These are phyloP conservation scores for Stramonita haemastoma DNA, from an alignment of 2,888 invertebrate genomes.

Conservation along the genomic window DNA sequence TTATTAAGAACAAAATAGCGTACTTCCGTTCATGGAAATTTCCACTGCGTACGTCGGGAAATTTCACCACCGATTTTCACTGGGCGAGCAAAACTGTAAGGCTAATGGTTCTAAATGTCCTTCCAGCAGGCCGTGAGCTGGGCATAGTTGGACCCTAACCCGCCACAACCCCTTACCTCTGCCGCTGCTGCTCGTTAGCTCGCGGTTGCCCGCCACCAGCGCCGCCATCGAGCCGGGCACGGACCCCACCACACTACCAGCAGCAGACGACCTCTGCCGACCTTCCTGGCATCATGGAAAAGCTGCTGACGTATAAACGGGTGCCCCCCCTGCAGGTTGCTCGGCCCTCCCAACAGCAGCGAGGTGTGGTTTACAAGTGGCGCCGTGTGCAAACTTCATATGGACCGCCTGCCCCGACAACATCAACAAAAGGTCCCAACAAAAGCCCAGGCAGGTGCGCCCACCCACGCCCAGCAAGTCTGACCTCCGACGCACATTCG, in stretches of 20 bases:
- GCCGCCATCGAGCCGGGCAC: constrained; percentile 53
- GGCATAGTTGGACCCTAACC: too few species aligned
- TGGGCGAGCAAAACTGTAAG: background rate
- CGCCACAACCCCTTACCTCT: constrained; percentile 65
- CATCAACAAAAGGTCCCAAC: too few species aligned
- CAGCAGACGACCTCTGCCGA: background rate
- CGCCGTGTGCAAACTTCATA: constrained; percentile 76
- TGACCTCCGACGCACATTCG: too few species aligned
- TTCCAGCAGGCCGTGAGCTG: background rate
- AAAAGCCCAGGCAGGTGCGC: constrained; percentile 58
- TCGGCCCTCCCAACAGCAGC: constrained; percentile 64
- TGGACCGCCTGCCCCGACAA: constrained; percentile 65
- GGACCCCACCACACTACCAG: background rate
- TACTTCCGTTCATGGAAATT: too few species aligned
- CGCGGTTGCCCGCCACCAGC: constrained; percentile 63
- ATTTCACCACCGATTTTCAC: too few species aligned
- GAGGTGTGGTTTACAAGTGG: constrained; percentile 78
- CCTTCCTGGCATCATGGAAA: background rate
- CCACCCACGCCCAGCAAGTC: constrained; percentile 58
- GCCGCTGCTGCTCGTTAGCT: constrained; percentile 74
- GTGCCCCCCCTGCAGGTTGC: constrained; percentile 54
- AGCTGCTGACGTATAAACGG: background rate
- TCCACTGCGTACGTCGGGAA: too few species aligned
- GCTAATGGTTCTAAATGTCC: background rate
- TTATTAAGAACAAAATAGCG: too few species aligned